Evolutionary conservation across 2,797 vertebrate species (phyloP).

Genomic region (Taenioides sp.): DNA sequence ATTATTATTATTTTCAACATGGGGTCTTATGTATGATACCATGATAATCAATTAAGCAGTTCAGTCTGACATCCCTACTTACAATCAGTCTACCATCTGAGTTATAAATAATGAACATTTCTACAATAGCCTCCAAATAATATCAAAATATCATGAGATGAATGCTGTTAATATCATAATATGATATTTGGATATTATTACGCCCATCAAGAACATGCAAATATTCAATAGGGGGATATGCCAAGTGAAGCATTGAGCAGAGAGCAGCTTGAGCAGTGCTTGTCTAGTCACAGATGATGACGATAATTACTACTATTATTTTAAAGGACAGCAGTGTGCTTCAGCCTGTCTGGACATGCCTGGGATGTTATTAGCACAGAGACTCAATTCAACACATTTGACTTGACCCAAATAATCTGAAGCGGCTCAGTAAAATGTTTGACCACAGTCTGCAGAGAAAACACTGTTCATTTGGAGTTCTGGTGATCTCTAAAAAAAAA

Average conservation of each 20-base stretch:
- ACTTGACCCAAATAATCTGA: neutral
- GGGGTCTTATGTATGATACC: neutral
- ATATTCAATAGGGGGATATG: neutral
- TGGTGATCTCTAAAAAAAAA: too few relatives aligned
- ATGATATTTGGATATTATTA: neutral
- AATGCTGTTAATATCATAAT: neutral
- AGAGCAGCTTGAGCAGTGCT: conserved; percentile 18
- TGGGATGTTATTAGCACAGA: conserved; percentile 14
- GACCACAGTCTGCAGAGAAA: neutral
- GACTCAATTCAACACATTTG: conserved; percentile 2
- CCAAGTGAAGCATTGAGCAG: conserved; percentile 6
- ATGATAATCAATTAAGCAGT: neutral
- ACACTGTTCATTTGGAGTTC: too few relatives aligned
- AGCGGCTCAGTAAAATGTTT: neutral
- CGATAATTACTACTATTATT: conserved; percentile 28
- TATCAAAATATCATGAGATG: neutral
- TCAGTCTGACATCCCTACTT: too few relatives aligned
- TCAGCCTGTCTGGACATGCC: conserved; percentile 9
- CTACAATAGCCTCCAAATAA: neutral
- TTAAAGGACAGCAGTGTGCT: conserved; percentile 15
- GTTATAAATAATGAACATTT: neutral
- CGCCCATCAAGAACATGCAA: neutral
- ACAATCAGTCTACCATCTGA: neutral
- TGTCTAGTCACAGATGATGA: conserved; percentile 16
- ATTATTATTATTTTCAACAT: too few relatives aligned